phyloP scores from a whole-genome alignment of 2,113 vertebrate genomes.

The Scortum barcoo region DNA sequence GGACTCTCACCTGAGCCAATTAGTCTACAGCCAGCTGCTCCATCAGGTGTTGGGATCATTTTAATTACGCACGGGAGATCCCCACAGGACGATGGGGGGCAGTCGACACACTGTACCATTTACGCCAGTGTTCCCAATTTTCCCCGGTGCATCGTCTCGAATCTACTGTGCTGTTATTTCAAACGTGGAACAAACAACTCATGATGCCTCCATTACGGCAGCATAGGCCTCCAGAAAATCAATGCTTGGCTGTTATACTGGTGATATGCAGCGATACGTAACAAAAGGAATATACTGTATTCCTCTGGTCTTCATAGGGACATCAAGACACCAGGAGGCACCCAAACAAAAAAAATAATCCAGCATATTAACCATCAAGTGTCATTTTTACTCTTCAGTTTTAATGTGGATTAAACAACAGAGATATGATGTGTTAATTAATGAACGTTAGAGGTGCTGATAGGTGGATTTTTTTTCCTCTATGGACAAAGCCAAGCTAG shows the following conservation, averaged over 20 bases:
- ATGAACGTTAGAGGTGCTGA: not conserved
- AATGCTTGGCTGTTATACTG: not conserved
- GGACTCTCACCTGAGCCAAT: conserved; percentile 74
- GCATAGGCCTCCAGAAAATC: not conserved
- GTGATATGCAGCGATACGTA: too few relatives aligned
- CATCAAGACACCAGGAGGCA: not conserved
- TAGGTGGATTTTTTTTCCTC: not conserved
- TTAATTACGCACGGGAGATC: conserved; percentile 65
- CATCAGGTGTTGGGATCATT: conserved; percentile 60
- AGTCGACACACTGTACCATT: conserved; percentile 56
- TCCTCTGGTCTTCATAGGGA: not conserved
- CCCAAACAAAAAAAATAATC: not conserved
- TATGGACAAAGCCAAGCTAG: not conserved
- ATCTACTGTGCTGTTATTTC: conserved; percentile 22
- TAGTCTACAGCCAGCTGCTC: conserved; percentile 72
- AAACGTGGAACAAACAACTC: conserved; percentile 34
- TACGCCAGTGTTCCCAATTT: not conserved
- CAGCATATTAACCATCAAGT: not conserved
- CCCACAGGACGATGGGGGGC: conserved; percentile 32
- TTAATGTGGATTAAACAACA: not conserved
- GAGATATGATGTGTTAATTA: not conserved
- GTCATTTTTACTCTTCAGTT: not conserved
- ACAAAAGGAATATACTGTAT: too few relatives aligned
- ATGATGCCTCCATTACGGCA: not conserved
- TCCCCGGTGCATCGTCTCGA: conserved; percentile 42